Evolutionary conservation across 2,113 vertebrate genomes (phyloP).

Genomic region (Daphoenositta chrysoptera): DNA sequence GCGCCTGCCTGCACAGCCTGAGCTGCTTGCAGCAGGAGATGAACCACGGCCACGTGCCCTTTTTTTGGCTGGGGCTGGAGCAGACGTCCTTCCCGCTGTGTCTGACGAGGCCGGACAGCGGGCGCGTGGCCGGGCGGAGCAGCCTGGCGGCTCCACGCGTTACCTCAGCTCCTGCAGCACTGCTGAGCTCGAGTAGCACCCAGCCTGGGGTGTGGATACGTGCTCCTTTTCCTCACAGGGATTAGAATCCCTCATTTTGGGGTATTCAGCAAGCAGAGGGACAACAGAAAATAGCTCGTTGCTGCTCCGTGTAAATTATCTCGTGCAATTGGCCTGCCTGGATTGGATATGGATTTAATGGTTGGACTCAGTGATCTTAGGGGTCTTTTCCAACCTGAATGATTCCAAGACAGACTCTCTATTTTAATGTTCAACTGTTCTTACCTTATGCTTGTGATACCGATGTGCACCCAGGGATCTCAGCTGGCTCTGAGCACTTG

Average conservation of each 20-base stretch:
- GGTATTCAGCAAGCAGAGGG: not conserved
- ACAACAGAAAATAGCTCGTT: not conserved
- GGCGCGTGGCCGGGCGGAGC: not conserved
- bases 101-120: not conserved
- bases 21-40: not conserved
- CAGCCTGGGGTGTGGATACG: not conserved
- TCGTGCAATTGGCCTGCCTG: not conserved
- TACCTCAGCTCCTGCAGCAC: not conserved
- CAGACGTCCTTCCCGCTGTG: not conserved
- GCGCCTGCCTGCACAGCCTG: accelerated
- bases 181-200: not conserved
- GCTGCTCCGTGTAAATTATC: accelerated
- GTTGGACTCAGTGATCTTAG: not conserved
- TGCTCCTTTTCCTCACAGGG: not conserved
- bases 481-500: not conserved
- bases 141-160: not conserved
- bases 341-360: not conserved
- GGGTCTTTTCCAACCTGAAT: not conserved
- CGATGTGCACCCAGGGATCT: not conserved
- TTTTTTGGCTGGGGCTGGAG: not conserved
- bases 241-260: not conserved
- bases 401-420: not conserved
- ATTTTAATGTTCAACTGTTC: not conserved
- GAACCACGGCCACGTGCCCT: not conserved
- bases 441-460: not conserved